Evolutionary conservation across 2,113 vertebrate species (phyloP), one percentile per base, ranked within the genome.

Genomic region (Xiphias gladius): DNA sequence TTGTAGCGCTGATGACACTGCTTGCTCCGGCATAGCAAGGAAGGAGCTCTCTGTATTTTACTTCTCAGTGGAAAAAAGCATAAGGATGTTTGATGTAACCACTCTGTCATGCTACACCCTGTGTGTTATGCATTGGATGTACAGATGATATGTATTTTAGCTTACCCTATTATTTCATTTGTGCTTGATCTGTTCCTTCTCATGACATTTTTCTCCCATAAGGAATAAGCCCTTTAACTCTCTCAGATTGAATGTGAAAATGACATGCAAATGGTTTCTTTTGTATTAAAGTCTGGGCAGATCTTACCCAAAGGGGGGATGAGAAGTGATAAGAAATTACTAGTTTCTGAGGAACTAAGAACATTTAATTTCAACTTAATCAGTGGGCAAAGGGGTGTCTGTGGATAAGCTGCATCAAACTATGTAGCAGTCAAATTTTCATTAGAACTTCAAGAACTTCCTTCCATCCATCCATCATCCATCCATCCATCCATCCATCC

Each of bases 191-290:
- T 57, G 43, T 86, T 87, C 79, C 72, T 82, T 88, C 88, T 78
- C 82, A 76, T 86, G 85, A 80, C 78, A 75, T 72, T 76, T 87
- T 67, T 64, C 69, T 50, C 17, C 78, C 16, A 14, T 76, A 70
- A 88, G 73, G 78, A 74, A 91, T 88, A 82, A 91, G 81, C 84
- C 65, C 85, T 86, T 74, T 86, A 87, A 79, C 82, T 73, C 83
- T 32, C 46, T 61, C 57, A 85, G 90, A 92, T 85, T 88, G 84
- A 88, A 91, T 68, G 84, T 73, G 87, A 90, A 94, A 91, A 93
- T 91, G 55, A 89, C 89, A 91, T 93, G 86, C 82, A 92, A 91
- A 91, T 92, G 70, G 79, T 89, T 91, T 91, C 84, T 82, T 91
- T 92, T 91, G 83, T 88, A 89, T 90, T 90, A 85, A 92, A 87